Evolutionary conservation across 2,888 invertebrate species (phyloP), one percentile per base, ranked within the genome.

Genomic region (Megalurothrips usitatus): DNA sequence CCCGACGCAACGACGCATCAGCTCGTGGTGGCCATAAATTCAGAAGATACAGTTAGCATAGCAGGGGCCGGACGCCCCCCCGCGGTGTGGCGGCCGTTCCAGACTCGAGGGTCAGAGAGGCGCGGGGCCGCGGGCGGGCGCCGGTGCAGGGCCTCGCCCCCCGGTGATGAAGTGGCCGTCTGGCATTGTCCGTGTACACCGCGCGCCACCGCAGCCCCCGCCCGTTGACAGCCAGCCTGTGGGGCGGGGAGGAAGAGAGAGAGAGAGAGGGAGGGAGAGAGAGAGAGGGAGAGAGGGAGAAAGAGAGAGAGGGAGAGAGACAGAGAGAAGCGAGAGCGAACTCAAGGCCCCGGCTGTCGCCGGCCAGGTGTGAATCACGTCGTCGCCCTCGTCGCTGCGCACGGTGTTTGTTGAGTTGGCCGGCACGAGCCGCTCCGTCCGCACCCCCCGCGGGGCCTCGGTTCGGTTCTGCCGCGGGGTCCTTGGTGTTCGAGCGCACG

Each of bases 301-400:
- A 58, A 2, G 34, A 43, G 34, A 43, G 34, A 43, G 34, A 43
- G 34, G 34, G 34, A 6, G 34, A n/a, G 34, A 6, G 34, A 6
- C 3, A 6, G 34, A 6, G 34, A 43, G 34, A n/a, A n/a, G n/a
- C n/a, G n/a, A n/a, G n/a, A n/a, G n/a, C n/a, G n/a, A n/a, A n/a
- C n/a, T n/a, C n/a, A 6, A 43, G 34, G 34, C 34, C 34, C 6
- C 34, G 34, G 58, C 58, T 75, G 68, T 75, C 68, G 68, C 1
- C 68, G 68, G 23, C 68, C 68, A 75, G 68, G 68, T 75, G 68
- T 75, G 68, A 75, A 75, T 75, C 68, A 75, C 68, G 26, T 23
- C 4, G 68, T 23, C 14, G 52, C 6, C 6, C 3, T 12, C 19
- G 58, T 12, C 19, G 58, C 58, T 10, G 52, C 12, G 52, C 34